Evolutionary conservation across 2,888 invertebrate genomes (phyloP), one percentile per base, ranked within the genome.

Genomic region (Drosophila robusta): DNA sequence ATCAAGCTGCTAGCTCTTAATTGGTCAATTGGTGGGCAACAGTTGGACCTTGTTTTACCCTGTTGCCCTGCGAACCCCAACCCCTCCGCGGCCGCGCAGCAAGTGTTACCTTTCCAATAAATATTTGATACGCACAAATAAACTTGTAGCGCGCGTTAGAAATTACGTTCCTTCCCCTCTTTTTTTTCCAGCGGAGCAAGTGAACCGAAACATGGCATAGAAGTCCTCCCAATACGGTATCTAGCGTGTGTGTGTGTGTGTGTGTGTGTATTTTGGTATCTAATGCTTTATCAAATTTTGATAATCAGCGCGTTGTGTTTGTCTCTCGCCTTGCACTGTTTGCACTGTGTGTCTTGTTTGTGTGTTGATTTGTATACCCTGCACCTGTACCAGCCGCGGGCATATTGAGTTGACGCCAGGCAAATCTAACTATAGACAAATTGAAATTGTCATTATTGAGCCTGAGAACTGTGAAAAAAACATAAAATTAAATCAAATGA

Each of bases 91-190:
- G 55, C 11, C 54, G 63, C 49, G 80, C 39, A 52, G 70, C 89
- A 87, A 88, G 85, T 88, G 90, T 90, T 87, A 82, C 76, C 78
- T 80, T 90, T 90, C 78, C 90, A 80, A 90, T 87, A 89, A 89
- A 90, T 88, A 89, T 90, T 88, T 89, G 88, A 82, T 76, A 79
- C 75, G 72, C 80, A 85, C 85, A 89, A 90, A 86, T 82, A 84
- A 77, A 87, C 80, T 84, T 87, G 89, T 80, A 75, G 78, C 70
- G 63, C 70, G 83, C 68, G 78, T 80, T 89, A 73, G 88, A 87
- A 84, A 70, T 70, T 64, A 42, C 57, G 41, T 70, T 73, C 64
- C 66, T 55, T 49, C 16, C 55, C 24, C n/a, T 9, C 26, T 14
- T 29, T 69, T 65, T 57, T 36, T 34, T 18, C 18, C 18, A 49